A percentile compares a stretch with the other conserved stretches of the same genome.
Conservation (phyloP, 2,797 vertebrate species). For the Tolypeutes matacus region DNA sequence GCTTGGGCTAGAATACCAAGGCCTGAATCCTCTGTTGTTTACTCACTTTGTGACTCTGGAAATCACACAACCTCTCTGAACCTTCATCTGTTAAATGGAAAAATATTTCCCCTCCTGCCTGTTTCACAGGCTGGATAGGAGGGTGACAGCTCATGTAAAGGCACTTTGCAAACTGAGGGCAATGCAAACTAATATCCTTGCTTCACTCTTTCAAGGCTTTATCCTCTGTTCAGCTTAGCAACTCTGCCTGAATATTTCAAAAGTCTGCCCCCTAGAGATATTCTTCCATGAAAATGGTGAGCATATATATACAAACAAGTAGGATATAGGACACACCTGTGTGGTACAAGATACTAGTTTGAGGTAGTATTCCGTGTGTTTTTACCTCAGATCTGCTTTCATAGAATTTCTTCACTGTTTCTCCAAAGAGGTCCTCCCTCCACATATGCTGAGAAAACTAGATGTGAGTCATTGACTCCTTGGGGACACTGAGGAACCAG, state of each 20-base stretch:
- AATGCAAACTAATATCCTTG: background rate
- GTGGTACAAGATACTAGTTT: background rate
- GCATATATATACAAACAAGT: background rate
- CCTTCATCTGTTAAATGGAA: background rate
- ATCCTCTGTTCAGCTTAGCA: background rate
- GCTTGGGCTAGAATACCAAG: background rate
- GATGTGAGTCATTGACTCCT: background rate
- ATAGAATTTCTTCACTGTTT: constrained; percentile 9
- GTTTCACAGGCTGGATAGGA: background rate
- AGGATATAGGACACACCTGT: background rate
- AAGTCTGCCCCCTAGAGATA: background rate
- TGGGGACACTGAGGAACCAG: background rate
- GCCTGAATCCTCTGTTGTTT: background rate
- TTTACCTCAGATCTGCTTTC: background rate
- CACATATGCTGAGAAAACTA: background rate
- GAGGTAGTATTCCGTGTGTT: background rate
- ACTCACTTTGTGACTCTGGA: background rate
- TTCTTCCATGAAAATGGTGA: constrained; percentile 48
- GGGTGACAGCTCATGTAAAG: background rate
- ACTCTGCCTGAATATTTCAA: background rate
- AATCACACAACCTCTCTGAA: constrained; percentile 15
- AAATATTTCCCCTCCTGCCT: background rate
- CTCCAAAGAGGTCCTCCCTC: background rate
- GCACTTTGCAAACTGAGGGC: background rate
- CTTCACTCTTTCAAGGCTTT: background rate